Base-by-base conservation (phyloP, 2,888 invertebrate species). In the Agrilus mali region DNA sequence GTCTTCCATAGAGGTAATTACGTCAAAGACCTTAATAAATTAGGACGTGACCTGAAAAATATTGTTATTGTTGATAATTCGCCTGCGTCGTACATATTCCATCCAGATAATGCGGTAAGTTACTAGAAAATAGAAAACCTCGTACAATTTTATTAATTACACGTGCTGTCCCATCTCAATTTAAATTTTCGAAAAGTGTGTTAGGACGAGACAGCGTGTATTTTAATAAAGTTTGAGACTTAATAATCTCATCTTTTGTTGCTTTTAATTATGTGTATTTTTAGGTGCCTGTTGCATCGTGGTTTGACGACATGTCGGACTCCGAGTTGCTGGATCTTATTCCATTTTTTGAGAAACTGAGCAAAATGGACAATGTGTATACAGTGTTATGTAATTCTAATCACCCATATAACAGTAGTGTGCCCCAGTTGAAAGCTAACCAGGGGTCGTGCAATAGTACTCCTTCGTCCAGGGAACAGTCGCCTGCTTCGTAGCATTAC, bases 1-100 rank as follows among this genome's bases (percentile, higher is more conserved):
- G 97, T 97, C 69, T 98, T 95, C 78, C 94, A 98, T 75, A 81
- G 94, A 70, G 98, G 98, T 58, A 99, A 97, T 75, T 99, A 98
- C 74, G 97, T 99, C 60, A 98, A 98, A 78, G 98, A 98, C 77
- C 80, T 98, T 61, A 94, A 94, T 75, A 89, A 93, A 64, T 76
- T 98, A 54, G 98, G 98, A 47, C 79, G 98, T 53, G 94, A 96
- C 71, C 75, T 99, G 66, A 85, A 90, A 60, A 88, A 93, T 69
- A 93, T 96, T 61, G 85, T 98, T 61, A 98, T 98, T 62, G 90
- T 98, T 55, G 98, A 98, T 77, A 98, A 99, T 74, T 98, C 97
- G 61, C 98, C 98, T 60, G 96, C 96, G 62, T 95, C 95, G 54
- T 98, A 99, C 71, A 94, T 97, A 76, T 99, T 99, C 85, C 98